Base-by-base conservation (phyloP, 2,797 vertebrate genomes). In the Erpetoichthys calabaricus region DNA sequence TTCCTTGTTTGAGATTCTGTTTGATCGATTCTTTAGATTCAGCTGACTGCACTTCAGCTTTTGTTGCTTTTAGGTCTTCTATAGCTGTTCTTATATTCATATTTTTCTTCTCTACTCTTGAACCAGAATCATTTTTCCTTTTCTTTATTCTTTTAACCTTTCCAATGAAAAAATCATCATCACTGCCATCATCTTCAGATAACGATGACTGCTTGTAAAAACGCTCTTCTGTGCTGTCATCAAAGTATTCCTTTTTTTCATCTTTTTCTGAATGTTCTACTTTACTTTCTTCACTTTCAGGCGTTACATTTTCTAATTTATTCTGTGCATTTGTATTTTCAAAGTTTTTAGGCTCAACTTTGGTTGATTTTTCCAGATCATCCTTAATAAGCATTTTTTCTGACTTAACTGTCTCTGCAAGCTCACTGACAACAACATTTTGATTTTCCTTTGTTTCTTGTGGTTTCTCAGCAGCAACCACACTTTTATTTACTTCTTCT, bases 171-270 rank as follows among this genome's bases (percentile, higher is more conserved):
- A 99, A 99, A 67, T 92, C 89, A 9, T 92, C 86, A 53, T 56
- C 61, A 44, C 72, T 82, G 4, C 58, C 62, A 50, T 83, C 86
- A 55, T 85, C 84, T 59, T 92, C 94, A 8, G 92, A 94, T 62
- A 81, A 70, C 44, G 93, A 94, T 0, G 91, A 89, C 63, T 91
- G 88, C 59, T 90, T 92, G 64, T 70, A 84, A 79, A 97, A 99
- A 4, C 95, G 90, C 61, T 99, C 94, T 68, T 99, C 94, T 1
- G 94, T 99, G 71, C 94, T 97, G 69, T 99, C 95, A 56, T 98
- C 94, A 62, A 94, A 99, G 69, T 94, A 94, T 8, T 91, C 86
- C 25, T 25, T 25, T 59, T 88, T 84, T 46, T 86, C 80, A 53
- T 87, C 81, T 44, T 70, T 73, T 45, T 72, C 64, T 0, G 75